Evolutionary conservation across 2,888 invertebrate species (phyloP).

Genomic region (Hirtodrosophila trivittata): DNA sequence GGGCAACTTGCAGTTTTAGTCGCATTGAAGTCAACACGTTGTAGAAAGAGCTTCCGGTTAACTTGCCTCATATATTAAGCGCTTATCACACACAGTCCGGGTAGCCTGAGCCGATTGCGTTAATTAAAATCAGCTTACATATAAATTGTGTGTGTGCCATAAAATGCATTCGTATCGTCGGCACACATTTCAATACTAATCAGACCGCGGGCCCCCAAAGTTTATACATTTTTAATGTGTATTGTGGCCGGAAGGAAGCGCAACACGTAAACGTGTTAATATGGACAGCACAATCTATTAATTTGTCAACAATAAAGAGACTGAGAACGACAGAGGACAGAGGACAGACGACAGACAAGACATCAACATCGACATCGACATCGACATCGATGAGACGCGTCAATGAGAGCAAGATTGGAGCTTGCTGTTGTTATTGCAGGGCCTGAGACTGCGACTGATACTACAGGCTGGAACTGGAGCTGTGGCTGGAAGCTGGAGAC

Average conservation of each 20-base stretch:
- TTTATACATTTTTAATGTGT: constrained; percentile 68
- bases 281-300: constrained; percentile 82
- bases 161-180: constrained; percentile 59
- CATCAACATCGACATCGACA: constrained; percentile 37
- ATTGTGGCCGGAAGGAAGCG: constrained; percentile 74
- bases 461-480: constrained; percentile 3
- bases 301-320: constrained; percentile 81
- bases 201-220: constrained; percentile 55
- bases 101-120: constrained; percentile 47
- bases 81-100: constrained; percentile 49
- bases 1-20: constrained; percentile 13
- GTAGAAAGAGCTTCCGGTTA: constrained; percentile 51
- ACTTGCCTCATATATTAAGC: constrained; percentile 34
- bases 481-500: background rate
- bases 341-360: constrained; percentile 14
- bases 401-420: constrained; percentile 47
- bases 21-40: constrained; percentile 45
- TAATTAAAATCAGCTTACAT: constrained; percentile 66
- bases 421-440: background rate
- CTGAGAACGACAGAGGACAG: constrained; percentile 35
- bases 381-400: constrained; percentile 42
- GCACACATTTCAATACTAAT: constrained; percentile 67
- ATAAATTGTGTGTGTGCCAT: constrained; percentile 56
- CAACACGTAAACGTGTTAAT: constrained; percentile 80
- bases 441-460: background rate